phyloP scores from a whole-genome alignment of 2,888 invertebrate species.

The Hanleya hanleyi region DNA sequence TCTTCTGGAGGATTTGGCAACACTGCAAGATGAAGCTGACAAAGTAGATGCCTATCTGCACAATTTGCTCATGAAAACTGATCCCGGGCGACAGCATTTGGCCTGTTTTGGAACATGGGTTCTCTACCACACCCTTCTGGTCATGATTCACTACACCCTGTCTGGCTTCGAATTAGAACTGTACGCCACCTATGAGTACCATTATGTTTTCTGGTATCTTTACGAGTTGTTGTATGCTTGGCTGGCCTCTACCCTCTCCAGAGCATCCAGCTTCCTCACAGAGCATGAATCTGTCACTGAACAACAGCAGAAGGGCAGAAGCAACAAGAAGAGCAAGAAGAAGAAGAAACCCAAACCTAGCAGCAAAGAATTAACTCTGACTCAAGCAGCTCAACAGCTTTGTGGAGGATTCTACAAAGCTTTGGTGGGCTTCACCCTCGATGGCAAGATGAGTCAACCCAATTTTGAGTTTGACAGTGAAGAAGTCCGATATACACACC shows the following conservation, averaged over 20 bases:
- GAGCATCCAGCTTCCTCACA: conserved; percentile 88
- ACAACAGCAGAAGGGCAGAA: conserved; percentile 63
- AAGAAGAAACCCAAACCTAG: conserved; percentile 80
- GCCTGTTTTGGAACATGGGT: conserved; percentile 95
- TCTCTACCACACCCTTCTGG: conserved; percentile 86
- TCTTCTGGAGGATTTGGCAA: conserved; percentile 91
- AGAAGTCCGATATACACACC: conserved; percentile 93
- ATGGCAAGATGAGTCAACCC: conserved; percentile 88
- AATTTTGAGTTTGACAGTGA: conserved; percentile 92
- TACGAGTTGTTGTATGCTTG: conserved; percentile 96
- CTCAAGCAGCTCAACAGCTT: conserved; percentile 93
- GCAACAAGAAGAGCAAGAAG: conserved; percentile 77
- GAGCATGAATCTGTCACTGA: conserved; percentile 82
- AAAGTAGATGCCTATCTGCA: conserved; percentile 90
- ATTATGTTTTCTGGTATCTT: conserved; percentile 86
- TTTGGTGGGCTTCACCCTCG: conserved; percentile 90
- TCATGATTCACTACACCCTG: conserved; percentile 93
- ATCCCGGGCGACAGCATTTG: conserved; percentile 82
- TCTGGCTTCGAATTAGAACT: conserved; percentile 96
- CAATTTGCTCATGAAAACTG: conserved; percentile 80
- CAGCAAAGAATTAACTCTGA: conserved; percentile 88
- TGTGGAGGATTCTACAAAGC: conserved; percentile 97
- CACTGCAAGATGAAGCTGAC: conserved; percentile 94
- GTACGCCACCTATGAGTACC: conserved; percentile 96
- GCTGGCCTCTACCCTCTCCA: conserved; percentile 90